Evolutionary conservation across 2,113 vertebrate species (phyloP), one percentile per base, ranked within the genome.

Genomic region (Hippoglossus stenolepis): DNA sequence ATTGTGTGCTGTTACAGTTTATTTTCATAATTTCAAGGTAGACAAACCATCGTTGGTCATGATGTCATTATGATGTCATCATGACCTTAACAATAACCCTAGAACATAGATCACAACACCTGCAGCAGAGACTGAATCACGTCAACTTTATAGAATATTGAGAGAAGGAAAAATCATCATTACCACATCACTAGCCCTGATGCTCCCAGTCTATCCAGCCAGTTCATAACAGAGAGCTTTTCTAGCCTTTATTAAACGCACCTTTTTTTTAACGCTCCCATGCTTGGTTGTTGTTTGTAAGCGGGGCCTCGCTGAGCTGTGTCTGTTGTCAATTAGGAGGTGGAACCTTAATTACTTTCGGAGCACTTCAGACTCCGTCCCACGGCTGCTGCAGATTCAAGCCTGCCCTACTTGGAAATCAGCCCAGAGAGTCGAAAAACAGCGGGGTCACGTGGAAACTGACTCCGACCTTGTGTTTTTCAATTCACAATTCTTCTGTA

Each of bases 271-370:
- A 76, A 60, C 75, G 56, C 38, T 59, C 26, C 31, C 53, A 14
- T 67, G 59, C 74, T 75, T 75, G 70, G 51, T 71, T 83, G 86
- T 82, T 90, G 75, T 83, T 90, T 88, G 70, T 70, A 62, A 47
- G 82, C 35, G 35, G 43, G 80, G 54, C 79, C 72, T 78, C 3
- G 26, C 69, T 57, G 60, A 24, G 47, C 76, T 49, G 35, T 75
- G 65, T 91, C 91, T 93, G 91, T 91, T 92, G 81, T 89, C 76
- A 89, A 91, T 93, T 93, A 91, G 82, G 74, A 80, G 28, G 70
- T 90, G 73, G 70, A 85, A 73, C 89, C 89, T 90, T 92, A 92
- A 91, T 92, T 85, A 86, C 79, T 89, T 84, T 88, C 65, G 87
- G 85, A 90, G 82, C 91, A 89, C 88, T 85, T 85, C 60, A 85